Conservation (phyloP, 2,113 vertebrate species). For the Strix aluco region DNA sequence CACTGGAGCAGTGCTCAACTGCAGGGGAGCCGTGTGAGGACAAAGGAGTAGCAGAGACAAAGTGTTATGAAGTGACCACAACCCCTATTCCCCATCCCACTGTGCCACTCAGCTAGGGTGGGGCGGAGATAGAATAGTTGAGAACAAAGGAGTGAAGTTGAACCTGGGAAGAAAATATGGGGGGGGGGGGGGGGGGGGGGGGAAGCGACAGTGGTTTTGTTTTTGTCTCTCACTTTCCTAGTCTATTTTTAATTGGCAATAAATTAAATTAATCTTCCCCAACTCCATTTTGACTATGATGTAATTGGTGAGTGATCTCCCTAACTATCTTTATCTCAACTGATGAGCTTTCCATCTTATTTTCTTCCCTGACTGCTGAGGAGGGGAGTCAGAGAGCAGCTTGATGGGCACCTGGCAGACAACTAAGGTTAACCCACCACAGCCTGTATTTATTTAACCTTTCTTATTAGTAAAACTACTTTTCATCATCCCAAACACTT, state of each 20-base stretch:
- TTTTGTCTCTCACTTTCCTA: background rate
- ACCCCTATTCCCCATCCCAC: background rate
- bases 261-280: background rate
- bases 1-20: background rate
- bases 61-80: background rate
- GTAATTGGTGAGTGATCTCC: background rate
- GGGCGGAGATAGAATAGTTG: background rate
- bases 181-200: too few species aligned
- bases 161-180: background rate
- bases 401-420: background rate
- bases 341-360: background rate
- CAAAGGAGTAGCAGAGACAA: background rate
- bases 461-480: background rate
- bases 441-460: background rate
- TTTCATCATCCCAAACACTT: background rate
- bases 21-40: background rate
- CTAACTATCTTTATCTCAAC: background rate
- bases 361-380: background rate
- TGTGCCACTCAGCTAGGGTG: background rate
- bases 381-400: background rate
- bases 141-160: background rate
- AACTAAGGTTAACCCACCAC: background rate
- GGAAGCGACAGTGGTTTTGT: fast-evolving
- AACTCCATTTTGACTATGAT: background rate
- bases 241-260: background rate